phyloP scores from a whole-genome alignment of 2,888 invertebrate genomes.

The Desoria tigrina region DNA sequence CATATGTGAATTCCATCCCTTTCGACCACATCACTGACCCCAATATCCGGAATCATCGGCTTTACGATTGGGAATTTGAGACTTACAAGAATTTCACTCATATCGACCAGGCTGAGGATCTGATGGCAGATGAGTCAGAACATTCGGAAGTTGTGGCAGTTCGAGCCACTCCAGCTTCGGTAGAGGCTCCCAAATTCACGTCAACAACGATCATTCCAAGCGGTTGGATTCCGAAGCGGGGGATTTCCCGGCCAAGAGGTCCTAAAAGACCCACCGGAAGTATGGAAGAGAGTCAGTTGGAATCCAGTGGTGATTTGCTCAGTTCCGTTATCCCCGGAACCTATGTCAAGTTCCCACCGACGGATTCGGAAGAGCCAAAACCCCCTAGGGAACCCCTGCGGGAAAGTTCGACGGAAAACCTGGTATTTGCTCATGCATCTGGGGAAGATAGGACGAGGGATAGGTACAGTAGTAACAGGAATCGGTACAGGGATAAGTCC shows the following conservation, averaged over 20 bases:
- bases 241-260: background rate
- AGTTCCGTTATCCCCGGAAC: background rate
- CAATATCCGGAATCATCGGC: constrained; percentile 50
- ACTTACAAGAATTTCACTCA: constrained; percentile 48
- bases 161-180: constrained; percentile 8
- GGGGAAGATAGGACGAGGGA: constrained; percentile 16
- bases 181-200: background rate
- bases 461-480: constrained; percentile 9
- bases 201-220: background rate
- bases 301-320: background rate
- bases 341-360: background rate
- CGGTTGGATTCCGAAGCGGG: constrained; percentile 1
- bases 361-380: constrained; percentile 5
- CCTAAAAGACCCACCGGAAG: background rate
- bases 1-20: background rate
- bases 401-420: constrained; percentile 45
- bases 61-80: constrained; percentile 48
- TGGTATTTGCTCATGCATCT: constrained; percentile 32
- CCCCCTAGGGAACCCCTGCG: constrained; percentile 42
- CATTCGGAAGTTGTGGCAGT: constrained; percentile 25
- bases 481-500: background rate
- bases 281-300: constrained; percentile 4
- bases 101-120: constrained; percentile 51
- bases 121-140: constrained; percentile 48
- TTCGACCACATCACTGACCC: constrained; percentile 49